Base-by-base conservation (phyloP, 53 echinoderm and acorn worm species). In the Luidia sarsii region DNA sequence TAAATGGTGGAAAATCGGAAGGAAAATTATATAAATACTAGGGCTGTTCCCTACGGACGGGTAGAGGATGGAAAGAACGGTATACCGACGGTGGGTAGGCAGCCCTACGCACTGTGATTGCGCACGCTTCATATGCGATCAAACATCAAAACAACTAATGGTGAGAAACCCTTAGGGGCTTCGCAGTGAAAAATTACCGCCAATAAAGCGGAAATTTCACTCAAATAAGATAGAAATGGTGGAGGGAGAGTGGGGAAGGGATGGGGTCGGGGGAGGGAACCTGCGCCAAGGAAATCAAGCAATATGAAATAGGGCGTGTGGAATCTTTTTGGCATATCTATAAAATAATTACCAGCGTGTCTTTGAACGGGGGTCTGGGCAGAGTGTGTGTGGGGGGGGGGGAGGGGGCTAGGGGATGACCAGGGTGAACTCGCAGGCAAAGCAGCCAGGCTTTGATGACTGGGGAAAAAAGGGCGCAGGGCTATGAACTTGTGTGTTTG, bases 1-100 rank as follows among this genome's bases (percentile, higher is more conserved):
- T 77, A 77, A 77, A 77, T 57, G 77, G 77, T 77, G 77, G 77
- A 77, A 77, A 77, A 77, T 77, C 77, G 77, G 61, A 77, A 77
- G 77, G 77, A 77, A 77, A 77, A 77, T 77, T 61, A 77, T 77
- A 77, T 60, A 77, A 77, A 77, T 61, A 77, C 77, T 43, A 20
- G 1, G 60, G 13, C 5, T 16, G 29, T 43, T 77, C 77, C 77
- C 77, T 2, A 60, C 46, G 61, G 74, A 57, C 41, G 19, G 43
- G 45, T 20, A 60, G 37, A 10, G 46, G 29, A 32, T 31, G 19
- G 29, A 67, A 65, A 36, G n/a, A 36, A 2, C 1, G 39, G 33
- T 28, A 22, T 24, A 18, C 30, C 45, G 77, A 77, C 46, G 39
- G 61, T 57, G 74, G 25, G 23, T 13, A 18, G 22, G 57, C 20